A percentile compares a stretch with the other conserved stretches of the same genome.
Evolutionary conservation across 1,140 invertebrate species (phyloP).

Genomic region (Popillia japonica): DNA sequence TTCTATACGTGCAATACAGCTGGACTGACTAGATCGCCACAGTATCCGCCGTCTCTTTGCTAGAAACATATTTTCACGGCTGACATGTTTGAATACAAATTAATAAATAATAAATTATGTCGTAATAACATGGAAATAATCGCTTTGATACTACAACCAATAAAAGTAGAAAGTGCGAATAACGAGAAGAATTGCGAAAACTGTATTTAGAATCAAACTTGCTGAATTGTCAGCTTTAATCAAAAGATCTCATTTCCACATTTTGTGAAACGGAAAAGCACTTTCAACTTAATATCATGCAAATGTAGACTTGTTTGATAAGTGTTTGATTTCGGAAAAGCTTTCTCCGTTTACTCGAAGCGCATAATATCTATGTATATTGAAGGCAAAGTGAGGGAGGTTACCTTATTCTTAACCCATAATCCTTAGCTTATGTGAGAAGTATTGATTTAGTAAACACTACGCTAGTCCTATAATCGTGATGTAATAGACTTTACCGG

Average conservation of each 20-base stretch:
- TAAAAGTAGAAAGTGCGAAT: background rate
- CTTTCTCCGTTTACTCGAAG: background rate
- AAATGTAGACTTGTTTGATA: constrained; percentile 8
- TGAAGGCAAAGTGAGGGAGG: background rate
- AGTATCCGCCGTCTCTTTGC: no score
- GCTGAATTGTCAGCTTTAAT: background rate
- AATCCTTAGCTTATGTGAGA: background rate
- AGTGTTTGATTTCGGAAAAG: constrained; percentile 23
- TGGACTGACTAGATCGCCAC: no score
- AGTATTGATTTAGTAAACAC: background rate
- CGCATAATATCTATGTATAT: background rate
- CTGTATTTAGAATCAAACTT: background rate
- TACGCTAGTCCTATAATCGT: background rate
- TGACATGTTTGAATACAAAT: no score
- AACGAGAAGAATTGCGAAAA: background rate
- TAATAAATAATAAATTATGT: no score
- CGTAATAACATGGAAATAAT: no score
- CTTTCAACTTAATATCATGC: constrained; percentile 13
- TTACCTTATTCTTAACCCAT: background rate
- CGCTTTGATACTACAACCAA: background rate
- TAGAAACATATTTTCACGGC: no score
- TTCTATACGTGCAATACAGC: no score
- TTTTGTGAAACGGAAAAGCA: background rate
- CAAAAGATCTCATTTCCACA: background rate
- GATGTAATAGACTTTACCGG: background rate